Conservation (phyloP, 2,797 vertebrate genomes). For the Coranthus polyacanthus region DNA sequence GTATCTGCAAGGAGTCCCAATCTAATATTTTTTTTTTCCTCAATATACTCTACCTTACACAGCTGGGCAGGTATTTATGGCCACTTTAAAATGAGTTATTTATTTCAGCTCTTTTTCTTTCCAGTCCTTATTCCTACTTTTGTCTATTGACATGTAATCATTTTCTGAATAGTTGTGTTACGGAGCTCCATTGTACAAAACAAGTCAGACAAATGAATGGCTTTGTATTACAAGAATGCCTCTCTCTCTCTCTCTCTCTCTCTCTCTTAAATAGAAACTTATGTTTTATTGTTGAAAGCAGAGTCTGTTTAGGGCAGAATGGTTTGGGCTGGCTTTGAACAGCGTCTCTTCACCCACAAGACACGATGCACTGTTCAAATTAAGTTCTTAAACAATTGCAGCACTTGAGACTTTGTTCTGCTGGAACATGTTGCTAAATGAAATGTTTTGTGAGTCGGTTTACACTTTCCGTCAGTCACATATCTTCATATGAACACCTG, state of each 20-base stretch:
- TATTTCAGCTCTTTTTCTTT: neutral
- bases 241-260: too few species aligned
- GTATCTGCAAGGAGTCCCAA: neutral
- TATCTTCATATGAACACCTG: slow-evolving; percentile 15
- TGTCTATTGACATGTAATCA: neutral
- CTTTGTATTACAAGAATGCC: slow-evolving; percentile 1
- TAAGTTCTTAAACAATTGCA: slow-evolving; percentile 4
- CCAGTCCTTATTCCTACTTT: slow-evolving; percentile 1
- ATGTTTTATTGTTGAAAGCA: too few species aligned
- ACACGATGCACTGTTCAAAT: too few species aligned
- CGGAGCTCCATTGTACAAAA: neutral
- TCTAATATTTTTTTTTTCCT: too few species aligned
- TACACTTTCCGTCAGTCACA: slow-evolving; percentile 9
- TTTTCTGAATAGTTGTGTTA: too few species aligned
- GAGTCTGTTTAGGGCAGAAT: too few species aligned
- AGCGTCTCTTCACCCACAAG: too few species aligned
- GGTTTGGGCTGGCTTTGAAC: too few species aligned
- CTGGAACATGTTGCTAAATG: slow-evolving; percentile 2
- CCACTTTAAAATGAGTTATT: too few species aligned
- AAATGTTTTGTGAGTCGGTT: neutral
- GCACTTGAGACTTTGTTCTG: neutral
- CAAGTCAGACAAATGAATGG: slow-evolving; percentile 5
- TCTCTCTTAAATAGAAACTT: too few species aligned
- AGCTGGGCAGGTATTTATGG: neutral
- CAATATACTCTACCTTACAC: neutral